These are phyloP conservation scores for Akabosia matsudoensis DNA, from an alignment of 1,140 invertebrate species.

Conservation along the genomic window DNA sequence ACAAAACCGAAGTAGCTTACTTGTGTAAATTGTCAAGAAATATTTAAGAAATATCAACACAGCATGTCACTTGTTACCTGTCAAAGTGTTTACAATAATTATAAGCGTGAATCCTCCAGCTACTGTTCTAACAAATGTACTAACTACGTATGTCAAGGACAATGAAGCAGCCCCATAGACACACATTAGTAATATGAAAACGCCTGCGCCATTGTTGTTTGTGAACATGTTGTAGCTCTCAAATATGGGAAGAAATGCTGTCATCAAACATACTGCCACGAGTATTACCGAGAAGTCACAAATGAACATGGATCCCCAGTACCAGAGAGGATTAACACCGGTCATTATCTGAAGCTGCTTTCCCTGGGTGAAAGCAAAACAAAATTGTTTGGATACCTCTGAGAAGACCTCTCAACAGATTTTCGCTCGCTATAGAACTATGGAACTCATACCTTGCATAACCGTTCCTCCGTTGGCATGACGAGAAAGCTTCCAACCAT, in stretches of 20 bases:
- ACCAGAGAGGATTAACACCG: constrained; percentile 67
- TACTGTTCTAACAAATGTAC: constrained; percentile 32
- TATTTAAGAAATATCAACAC: too few species aligned
- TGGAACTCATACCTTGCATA: constrained; percentile 48
- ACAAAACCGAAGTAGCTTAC: not conserved
- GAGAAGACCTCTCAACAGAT: too few species aligned
- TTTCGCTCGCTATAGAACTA: too few species aligned
- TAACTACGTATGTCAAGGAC: constrained; percentile 42
- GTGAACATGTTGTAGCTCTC: constrained; percentile 18
- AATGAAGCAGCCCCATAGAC: constrained; percentile 40
- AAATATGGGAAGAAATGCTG: constrained; percentile 32
- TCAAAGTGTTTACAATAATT: constrained; percentile 35
- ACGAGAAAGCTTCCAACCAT: constrained; percentile 71
- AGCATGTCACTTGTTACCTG: not conserved
- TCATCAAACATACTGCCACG: constrained; percentile 36
- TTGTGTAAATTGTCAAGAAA: too few species aligned
- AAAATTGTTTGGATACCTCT: too few species aligned
- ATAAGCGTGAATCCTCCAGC: constrained; percentile 43
- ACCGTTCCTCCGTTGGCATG: constrained; percentile 63
- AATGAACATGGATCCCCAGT: constrained; percentile 57
- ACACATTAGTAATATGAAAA: constrained; percentile 1
- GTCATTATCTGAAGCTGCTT: constrained; percentile 73
- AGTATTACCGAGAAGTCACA: constrained; percentile 42
- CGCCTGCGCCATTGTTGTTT: constrained; percentile 30
- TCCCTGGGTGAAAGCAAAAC: constrained; percentile 49